A percentile compares a stretch with the other conserved stretches of the same genome.
phyloP scores from a whole-genome alignment of 2,888 invertebrate genomes.

The Empis livida region DNA sequence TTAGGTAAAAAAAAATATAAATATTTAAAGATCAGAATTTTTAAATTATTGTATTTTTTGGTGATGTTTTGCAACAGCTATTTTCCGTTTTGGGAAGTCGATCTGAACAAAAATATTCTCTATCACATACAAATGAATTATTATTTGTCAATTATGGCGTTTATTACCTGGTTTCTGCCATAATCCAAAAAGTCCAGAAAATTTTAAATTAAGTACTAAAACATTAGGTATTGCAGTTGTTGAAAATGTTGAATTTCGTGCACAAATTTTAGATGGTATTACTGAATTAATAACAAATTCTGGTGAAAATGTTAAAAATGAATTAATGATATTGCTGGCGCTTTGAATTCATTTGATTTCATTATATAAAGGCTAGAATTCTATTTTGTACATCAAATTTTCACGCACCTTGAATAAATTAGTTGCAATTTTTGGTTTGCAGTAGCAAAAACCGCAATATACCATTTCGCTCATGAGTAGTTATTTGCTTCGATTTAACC shows the following conservation, averaged over 20 bases:
- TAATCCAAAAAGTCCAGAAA: conserved; percentile 58
- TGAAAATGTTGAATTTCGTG: no score
- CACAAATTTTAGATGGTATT: no score
- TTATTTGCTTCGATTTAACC: no score
- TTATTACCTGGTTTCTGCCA: conserved; percentile 84
- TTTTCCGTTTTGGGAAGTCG: conserved; percentile 51
- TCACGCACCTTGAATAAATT: conserved; percentile 67
- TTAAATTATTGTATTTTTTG: no score
- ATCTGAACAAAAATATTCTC: conserved; percentile 36
- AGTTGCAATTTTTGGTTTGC: no score
- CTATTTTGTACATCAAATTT: conserved; percentile 66
- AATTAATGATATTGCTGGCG: no score
- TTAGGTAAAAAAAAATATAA: conserved; percentile 20
- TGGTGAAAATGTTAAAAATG: conserved; percentile 65
- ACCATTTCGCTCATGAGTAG: no score
- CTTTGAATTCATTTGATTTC: no score
- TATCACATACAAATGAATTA: conserved; percentile 62
- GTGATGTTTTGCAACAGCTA: conserved; percentile 36
- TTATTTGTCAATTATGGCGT: conserved; percentile 79
- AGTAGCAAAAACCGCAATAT: no score
- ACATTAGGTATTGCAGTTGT: no score
- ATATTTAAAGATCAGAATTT: not conserved
- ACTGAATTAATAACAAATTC: no score
- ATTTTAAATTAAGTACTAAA: conserved; percentile 61
- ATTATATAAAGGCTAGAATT: no score